phyloP scores from a whole-genome alignment of 2,888 invertebrate species.

The Trachelus tabidus region DNA sequence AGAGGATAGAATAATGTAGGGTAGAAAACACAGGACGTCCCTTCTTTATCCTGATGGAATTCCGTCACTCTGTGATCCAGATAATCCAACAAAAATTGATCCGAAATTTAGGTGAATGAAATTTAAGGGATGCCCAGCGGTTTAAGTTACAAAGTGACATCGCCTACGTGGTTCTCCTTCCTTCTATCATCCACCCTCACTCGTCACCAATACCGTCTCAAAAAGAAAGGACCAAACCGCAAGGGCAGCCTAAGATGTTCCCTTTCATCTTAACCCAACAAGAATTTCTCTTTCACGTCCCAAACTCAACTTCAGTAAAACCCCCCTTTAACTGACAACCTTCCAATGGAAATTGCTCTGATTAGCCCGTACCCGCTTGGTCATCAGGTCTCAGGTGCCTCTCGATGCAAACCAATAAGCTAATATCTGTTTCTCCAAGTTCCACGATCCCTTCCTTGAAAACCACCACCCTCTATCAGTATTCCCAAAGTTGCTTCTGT shows the following conservation, averaged over 20 bases:
- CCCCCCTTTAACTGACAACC: background rate
- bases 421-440: background rate
- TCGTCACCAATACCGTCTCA: background rate
- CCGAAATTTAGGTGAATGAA: conserved; percentile 22
- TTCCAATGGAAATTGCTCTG: background rate
- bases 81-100: conserved; percentile 26
- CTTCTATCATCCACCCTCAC: background rate
- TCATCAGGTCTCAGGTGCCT: background rate
- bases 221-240: background rate
- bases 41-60: background rate
- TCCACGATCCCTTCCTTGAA: background rate
- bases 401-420: background rate
- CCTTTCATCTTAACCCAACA: background rate
- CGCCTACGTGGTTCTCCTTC: background rate
- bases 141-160: background rate
- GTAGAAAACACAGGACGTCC: background rate
- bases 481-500: background rate
- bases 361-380: background rate
- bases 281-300: background rate
- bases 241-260: background rate
- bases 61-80: conserved; percentile 3
- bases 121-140: background rate
- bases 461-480: background rate
- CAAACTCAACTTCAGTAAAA: background rate
- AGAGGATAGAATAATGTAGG: background rate